Base-by-base conservation (phyloP, 2,888 invertebrate species). In the Drosophila mimica region DNA sequence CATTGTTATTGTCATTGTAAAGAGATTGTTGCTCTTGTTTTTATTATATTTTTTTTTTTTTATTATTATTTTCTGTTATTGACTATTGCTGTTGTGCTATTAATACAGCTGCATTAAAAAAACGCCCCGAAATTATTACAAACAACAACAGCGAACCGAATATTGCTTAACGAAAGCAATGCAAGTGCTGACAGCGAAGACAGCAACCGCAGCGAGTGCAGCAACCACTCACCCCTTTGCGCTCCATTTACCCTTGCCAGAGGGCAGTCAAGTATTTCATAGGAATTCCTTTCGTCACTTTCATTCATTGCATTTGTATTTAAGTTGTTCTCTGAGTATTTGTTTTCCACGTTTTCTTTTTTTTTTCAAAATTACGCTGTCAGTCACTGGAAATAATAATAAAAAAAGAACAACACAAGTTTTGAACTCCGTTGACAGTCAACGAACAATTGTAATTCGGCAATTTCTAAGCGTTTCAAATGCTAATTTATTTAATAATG, bases 401-500 rank as follows among this genome's bases (percentile, higher is more conserved):
- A 46, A 8, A 31, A 62, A 33, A 53, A 62, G 0, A 36, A 56
- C 25, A 70, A 34, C 40, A 52, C 60, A 51, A 46, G 25, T 34
- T 38, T 52, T 40, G 33, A 59, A 30, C 58, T 51, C 25, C 15
- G 65, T 43, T 64, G 70, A 79, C 71, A 63, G 63, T 13, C 4
- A 43, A 20, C 51, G n/a, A 25, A 66, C 49, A 60, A 52, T 60
- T 52, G 70, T 56, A 17, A 13, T 57, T 61, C 33, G 28, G 17
- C 11, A n/a, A 28, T 53, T 63, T 62, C 40, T 59, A 57, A 49
- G 33, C 59, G 59, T 43, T 61, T 63, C 60, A 52, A 69, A 65
- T 51, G 57, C 63, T 61, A 77, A 75, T 79, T 70, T 64, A 58
- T 28, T 64, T 49, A 75, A 75, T 70, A 67, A 75, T 64, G 75